Evolutionary conservation across 2,797 vertebrate genomes (phyloP), one percentile per base, ranked within the genome.

Genomic region (Coccyzus lansbergi): DNA sequence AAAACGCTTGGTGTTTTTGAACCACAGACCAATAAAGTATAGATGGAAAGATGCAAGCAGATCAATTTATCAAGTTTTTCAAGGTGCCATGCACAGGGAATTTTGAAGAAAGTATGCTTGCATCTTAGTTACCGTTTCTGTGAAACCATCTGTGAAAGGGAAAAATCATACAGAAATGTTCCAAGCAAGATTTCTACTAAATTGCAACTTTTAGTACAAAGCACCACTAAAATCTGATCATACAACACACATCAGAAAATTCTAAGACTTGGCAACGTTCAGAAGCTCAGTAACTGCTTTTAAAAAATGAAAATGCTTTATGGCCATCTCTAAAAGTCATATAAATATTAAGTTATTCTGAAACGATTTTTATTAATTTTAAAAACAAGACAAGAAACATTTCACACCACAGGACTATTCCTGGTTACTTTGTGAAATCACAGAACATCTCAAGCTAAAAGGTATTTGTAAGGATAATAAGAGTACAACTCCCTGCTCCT

Each of bases 201-300:
- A 59, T 4, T 33, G 12, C 40, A 64, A 51, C 24, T 67, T 74
- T 85, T 65, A 76, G 48, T 76, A 75, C 6, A 2, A 56, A 83
- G 10, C 26, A 58, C 12, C 8, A 40, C 48, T 86, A 69, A 70
- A 78, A 75, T 65, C 28, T 5, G 10, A 81, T 52, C 16, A 26
- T 15, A 36, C 1, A 74, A 81, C 7, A 71, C 0, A 0, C 15
- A 78, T 7, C 11, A 78, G 75, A 63, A 44, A n/a, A 4, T 2
- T 25, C 1, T 25, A 76, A 62, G 33, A 75, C 49, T 26, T 64
- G 26, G 26, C 15, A 87, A 81, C 26, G 52, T 44, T 22, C 12
- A 53, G 18, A 64, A 75, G 25, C 31, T 82, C 25, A 10, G 4
- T 13, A 69, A 69, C 10, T 72, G 40, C n/a, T 62, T 87, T 69